Evolutionary conservation across 2,113 vertebrate species (phyloP).

Genomic region (Corydoras maculifer): DNA sequence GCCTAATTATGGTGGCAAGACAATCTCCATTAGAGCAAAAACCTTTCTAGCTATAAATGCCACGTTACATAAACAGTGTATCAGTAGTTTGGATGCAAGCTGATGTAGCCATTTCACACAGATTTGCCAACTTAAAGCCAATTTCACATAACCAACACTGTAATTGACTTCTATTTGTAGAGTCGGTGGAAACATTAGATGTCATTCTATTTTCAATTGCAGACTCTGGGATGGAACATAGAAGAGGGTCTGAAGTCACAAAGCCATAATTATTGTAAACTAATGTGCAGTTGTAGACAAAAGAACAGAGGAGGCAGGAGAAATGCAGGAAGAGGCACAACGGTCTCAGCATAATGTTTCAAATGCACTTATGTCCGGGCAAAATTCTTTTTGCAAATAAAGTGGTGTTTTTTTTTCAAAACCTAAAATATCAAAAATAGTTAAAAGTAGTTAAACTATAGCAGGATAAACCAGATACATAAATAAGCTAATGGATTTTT

Average conservation of each 20-base stretch:
- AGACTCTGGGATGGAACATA: conserved; percentile 17
- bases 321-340: not conserved
- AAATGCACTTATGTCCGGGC: not conserved
- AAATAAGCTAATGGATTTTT: no score
- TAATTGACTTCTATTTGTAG: conserved; percentile 25
- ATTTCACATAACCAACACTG: not conserved
- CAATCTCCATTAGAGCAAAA: no score
- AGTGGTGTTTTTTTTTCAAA: not conserved
- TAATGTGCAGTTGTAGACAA: not conserved
- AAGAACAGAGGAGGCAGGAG: not conserved
- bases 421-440: no score
- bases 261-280: conserved; percentile 18
- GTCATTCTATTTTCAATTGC: conserved; percentile 32
- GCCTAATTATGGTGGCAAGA: no score
- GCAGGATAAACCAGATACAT: no score
- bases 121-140: not conserved
- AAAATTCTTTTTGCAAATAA: no score
- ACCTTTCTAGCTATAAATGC: no score
- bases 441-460: no score
- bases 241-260: conserved; percentile 11
- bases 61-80: no score
- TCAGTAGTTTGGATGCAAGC: not conserved
- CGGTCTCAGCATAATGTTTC: not conserved
- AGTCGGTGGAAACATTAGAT: not conserved
- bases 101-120: not conserved